These are phyloP conservation scores for Acropternis orthonyx DNA, from an alignment of 2,797 vertebrate genomes.

Conservation along the genomic window DNA sequence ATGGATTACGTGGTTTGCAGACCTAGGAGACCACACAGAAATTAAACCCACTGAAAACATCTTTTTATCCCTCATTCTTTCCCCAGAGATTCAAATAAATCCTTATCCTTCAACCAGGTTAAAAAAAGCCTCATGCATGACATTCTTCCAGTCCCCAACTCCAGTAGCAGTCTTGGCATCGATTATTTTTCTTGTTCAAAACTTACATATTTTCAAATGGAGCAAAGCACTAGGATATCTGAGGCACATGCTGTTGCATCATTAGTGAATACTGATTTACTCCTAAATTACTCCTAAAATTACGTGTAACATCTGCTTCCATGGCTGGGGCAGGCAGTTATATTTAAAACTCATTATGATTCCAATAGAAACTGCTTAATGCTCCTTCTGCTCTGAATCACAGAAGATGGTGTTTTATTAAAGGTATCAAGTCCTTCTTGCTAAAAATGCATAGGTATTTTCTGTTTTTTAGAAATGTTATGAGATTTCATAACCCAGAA, in stretches of 20 bases:
- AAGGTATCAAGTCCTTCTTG: neutral
- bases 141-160: neutral
- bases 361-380: neutral
- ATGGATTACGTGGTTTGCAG: conserved; percentile 93
- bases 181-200: neutral
- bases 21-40: conserved; percentile 76
- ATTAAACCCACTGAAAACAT: neutral
- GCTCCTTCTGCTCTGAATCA: neutral
- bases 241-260: neutral
- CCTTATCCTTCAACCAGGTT: neutral
- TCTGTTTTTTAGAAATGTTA: neutral
- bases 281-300: neutral
- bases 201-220: neutral
- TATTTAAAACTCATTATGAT: neutral
- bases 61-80: neutral
- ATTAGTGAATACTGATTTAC: neutral
- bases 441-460: neutral
- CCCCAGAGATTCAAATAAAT: neutral
- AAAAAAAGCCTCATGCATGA: neutral
- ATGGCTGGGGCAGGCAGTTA: neutral
- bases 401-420: neutral
- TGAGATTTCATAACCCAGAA: neutral
- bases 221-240: neutral
- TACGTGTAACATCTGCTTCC: neutral
- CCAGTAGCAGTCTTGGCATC: neutral